Evolutionary conservation across 2,113 vertebrate species (phyloP).

Genomic region (Meles meles): DNA sequence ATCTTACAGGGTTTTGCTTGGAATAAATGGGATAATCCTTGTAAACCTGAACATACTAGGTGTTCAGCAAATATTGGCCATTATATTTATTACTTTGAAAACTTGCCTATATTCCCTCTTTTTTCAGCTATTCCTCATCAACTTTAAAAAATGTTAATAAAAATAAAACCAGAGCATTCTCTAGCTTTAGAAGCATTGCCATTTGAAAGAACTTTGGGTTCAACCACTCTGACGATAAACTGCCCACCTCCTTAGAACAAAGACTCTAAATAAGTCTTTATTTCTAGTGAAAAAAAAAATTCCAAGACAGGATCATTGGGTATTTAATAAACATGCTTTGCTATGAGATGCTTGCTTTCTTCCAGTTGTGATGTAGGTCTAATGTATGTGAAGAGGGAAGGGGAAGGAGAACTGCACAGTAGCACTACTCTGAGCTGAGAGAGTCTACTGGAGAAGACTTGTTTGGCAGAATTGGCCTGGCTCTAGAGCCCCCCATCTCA

Average conservation of each 20-base stretch:
- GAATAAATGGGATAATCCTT: not conserved
- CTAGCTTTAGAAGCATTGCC: not conserved
- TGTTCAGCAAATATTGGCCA: not conserved
- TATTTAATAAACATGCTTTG: not conserved
- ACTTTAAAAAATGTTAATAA: not conserved
- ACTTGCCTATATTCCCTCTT: not conserved
- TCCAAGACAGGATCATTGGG: not conserved
- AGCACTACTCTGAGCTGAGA: not conserved
- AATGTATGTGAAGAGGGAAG: not conserved
- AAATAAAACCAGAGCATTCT: conserved; percentile 10
- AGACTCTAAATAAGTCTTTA: not conserved
- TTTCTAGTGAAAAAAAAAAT: not conserved
- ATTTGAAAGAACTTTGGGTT: conserved; percentile 26
- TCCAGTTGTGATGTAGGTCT: not conserved
- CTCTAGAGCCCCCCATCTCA: not conserved
- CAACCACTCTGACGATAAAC: not conserved
- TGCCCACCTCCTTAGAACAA: not conserved
- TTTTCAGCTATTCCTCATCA: not conserved
- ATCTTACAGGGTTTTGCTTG: not conserved
- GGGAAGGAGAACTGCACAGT: not conserved
- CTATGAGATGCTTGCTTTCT: conserved; percentile 31
- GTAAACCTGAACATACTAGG: not conserved
- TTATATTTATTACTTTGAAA: conserved; percentile 9
- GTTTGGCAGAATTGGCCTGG: not conserved
- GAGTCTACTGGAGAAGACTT: not conserved